A percentile compares a stretch with the other conserved stretches of the same genome.
Conservation (phyloP, 2,797 vertebrate genomes). For the Oceanodroma leucorhoa region DNA sequence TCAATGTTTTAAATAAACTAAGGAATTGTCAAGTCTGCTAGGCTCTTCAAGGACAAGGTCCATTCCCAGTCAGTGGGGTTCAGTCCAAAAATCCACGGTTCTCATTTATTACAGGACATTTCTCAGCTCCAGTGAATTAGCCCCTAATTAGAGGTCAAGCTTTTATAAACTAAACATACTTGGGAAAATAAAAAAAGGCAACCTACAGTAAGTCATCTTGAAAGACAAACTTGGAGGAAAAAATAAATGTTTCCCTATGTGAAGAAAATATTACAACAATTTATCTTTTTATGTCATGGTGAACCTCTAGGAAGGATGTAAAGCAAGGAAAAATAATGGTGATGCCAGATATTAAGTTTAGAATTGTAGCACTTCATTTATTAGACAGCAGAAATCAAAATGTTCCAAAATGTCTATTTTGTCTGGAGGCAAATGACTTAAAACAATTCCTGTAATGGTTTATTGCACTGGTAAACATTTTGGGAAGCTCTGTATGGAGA, state of each 20-base stretch:
- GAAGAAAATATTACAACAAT: conserved; percentile 46
- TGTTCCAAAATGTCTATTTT: conserved; percentile 59
- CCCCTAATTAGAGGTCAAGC: conserved; percentile 17
- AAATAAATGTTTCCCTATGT: background rate
- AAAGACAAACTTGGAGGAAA: conserved; percentile 8
- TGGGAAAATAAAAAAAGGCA: background rate
- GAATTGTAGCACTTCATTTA: conserved; percentile 61
- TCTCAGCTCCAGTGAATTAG: conserved; percentile 14
- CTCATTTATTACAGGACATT: background rate
- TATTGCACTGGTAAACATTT: conserved; percentile 50
- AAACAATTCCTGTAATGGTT: conserved; percentile 28
- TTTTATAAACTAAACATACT: background rate
- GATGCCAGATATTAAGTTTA: conserved; percentile 53
- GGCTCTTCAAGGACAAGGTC: background rate
- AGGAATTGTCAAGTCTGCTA: background rate
- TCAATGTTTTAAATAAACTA: background rate
- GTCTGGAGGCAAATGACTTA: conserved; percentile 59
- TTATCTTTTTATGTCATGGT: conserved; percentile 41
- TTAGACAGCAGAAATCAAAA: conserved; percentile 47
- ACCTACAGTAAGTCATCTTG: background rate
- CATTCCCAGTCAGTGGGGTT: background rate
- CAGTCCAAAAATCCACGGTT: background rate
- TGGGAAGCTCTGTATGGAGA: conserved; percentile 26
- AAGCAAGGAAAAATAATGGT: conserved; percentile 43
- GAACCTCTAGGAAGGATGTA: conserved; percentile 35